Evolutionary conservation across 2,797 vertebrate genomes (phyloP).

Genomic region (Chelon auratus): DNA sequence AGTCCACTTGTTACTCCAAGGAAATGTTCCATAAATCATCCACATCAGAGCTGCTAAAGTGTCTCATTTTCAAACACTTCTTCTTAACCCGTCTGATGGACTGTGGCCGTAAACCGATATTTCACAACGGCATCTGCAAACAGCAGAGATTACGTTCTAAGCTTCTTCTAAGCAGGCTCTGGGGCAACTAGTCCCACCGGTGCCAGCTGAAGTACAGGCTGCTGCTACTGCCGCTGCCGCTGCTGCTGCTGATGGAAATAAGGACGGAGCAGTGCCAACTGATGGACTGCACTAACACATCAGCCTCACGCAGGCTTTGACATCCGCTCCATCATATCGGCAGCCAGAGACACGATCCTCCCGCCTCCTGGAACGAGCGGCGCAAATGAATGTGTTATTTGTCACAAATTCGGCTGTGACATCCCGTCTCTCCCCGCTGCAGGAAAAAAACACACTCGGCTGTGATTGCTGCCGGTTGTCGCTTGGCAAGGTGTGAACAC

Average conservation of each 20-base stretch:
- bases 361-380: constrained; percentile 20
- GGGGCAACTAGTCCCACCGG: background rate
- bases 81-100: background rate
- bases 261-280: constrained; percentile 21
- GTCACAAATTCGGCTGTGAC: constrained; percentile 17
- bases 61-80: no score
- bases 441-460: background rate
- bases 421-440: constrained; percentile 6
- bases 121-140: constrained; percentile 7
- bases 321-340: constrained; percentile 12
- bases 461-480: background rate
- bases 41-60: no score
- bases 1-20: no score
- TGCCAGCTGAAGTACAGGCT: constrained; percentile 1
- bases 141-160: background rate
- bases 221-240: constrained; percentile 21
- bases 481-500: constrained; percentile 10
- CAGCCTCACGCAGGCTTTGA: constrained; percentile 23
- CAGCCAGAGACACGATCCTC: constrained; percentile 32
- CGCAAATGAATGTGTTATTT: constrained; percentile 27
- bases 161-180: constrained; percentile 12
- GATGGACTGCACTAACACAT: constrained; percentile 9
- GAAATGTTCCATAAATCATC: no score
- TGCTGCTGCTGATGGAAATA: constrained; percentile 18
- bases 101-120: background rate